A percentile compares a stretch with the other conserved stretches of the same genome.
Evolutionary conservation across 2,888 invertebrate species (phyloP).

Genomic region (Ornithoptera priamus): DNA sequence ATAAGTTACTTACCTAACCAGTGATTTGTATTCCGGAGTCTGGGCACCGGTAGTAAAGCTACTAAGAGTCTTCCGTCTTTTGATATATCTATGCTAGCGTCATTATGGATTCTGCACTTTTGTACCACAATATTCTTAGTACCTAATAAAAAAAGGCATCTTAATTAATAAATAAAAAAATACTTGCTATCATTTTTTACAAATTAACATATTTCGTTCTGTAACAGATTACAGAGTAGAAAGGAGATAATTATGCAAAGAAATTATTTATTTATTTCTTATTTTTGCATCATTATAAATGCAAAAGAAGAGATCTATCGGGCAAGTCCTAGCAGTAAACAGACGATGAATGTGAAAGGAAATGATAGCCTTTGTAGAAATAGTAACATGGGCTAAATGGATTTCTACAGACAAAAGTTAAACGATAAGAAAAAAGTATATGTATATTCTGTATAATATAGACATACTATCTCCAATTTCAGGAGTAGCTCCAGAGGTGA

Average conservation of each 20-base stretch:
- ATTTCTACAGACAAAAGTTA: not conserved
- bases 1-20: slow-evolving; percentile 81
- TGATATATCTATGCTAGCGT: slow-evolving; percentile 91
- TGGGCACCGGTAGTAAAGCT: slow-evolving; percentile 85
- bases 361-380: too few relatives aligned
- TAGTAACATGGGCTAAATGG: too few relatives aligned
- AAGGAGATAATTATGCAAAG: too few relatives aligned
- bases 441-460: not conserved
- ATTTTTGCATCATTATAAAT: too few relatives aligned
- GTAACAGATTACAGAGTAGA: too few relatives aligned
- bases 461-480: slow-evolving; percentile 84
- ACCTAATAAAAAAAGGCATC: slow-evolving; percentile 30
- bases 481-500: slow-evolving; percentile 84
- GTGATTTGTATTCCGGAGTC: slow-evolving; percentile 84
- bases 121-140: slow-evolving; percentile 88
- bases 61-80: slow-evolving; percentile 88
- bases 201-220: too few relatives aligned
- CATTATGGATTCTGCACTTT: slow-evolving; percentile 92
- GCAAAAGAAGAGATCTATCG: too few relatives aligned
- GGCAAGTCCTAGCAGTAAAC: too few relatives aligned
- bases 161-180: not conserved
- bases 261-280: too few relatives aligned
- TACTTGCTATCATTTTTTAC: not conserved
- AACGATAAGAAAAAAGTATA: not conserved
- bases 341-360: too few relatives aligned